Evolutionary conservation across 2,888 invertebrate species (phyloP).

Genomic region (Malachius bipustulatus): DNA sequence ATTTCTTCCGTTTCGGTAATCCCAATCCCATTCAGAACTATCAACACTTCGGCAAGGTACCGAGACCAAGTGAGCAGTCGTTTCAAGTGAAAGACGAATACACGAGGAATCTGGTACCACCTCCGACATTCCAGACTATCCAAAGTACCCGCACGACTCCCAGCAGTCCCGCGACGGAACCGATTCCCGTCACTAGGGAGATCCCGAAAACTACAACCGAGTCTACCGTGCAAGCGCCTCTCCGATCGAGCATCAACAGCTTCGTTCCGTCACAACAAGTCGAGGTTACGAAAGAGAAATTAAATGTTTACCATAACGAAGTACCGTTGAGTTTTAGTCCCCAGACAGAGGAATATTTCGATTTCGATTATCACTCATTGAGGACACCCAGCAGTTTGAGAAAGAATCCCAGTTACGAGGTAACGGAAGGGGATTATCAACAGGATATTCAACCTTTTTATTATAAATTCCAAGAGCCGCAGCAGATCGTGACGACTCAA

Average conservation of each 20-base stretch:
- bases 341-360: constrained; percentile 21
- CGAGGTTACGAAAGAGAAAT: constrained; percentile 35
- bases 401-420: constrained; percentile 32
- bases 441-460: constrained; percentile 8
- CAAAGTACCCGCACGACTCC: constrained; percentile 28
- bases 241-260: constrained; percentile 8
- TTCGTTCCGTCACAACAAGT: constrained; percentile 23
- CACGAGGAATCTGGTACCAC: constrained; percentile 38
- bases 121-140: constrained; percentile 21
- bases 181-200: not conserved
- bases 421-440: constrained; percentile 33
- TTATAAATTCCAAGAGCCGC: constrained; percentile 17
- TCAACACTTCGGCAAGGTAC: constrained; percentile 21
- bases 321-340: constrained; percentile 24
- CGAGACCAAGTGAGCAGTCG: constrained; percentile 24
- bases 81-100: constrained; percentile 31
- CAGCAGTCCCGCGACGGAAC: not conserved
- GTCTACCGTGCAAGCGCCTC: not conserved
- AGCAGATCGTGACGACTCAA: constrained; percentile 10
- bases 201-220: not conserved
- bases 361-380: constrained; percentile 23
- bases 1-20: constrained; percentile 33
- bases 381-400: constrained; percentile 18
- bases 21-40: constrained; percentile 19
- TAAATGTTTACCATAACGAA: constrained; percentile 32